phyloP scores from a whole-genome alignment of 2,797 vertebrate species.

The Sebastes kiyomatsui region DNA sequence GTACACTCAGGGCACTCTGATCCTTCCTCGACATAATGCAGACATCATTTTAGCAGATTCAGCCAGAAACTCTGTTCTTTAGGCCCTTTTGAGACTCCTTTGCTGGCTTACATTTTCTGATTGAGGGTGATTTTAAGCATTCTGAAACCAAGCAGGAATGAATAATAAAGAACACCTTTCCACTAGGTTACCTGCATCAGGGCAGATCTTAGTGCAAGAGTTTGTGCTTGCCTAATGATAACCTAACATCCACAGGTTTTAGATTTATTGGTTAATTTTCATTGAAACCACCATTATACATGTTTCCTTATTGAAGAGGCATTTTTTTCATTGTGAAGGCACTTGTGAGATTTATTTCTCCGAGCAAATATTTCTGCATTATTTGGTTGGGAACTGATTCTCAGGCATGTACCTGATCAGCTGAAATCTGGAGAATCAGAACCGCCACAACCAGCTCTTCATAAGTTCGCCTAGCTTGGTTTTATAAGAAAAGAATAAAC shows the following conservation, averaged over 20 bases:
- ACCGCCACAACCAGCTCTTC: background rate
- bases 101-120: too few species aligned
- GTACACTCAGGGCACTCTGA: background rate
- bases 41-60: background rate
- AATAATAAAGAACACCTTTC: background rate
- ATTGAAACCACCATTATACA: background rate
- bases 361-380: fast-evolving
- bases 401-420: too few species aligned
- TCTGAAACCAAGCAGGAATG: background rate
- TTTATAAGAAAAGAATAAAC: background rate
- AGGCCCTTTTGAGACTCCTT: background rate
- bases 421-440: background rate
- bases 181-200: too few species aligned
- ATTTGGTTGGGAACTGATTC: too few species aligned
- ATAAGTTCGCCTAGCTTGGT: fast-evolving
- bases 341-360: background rate
- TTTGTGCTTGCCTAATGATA: fast-evolving
- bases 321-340: background rate
- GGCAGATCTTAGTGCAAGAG: background rate
- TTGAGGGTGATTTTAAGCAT: background rate
- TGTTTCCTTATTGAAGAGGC: background rate
- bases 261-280: fast-evolving
- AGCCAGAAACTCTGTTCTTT: background rate
- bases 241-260: background rate
- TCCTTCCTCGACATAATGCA: background rate